A percentile compares a stretch with the other conserved stretches of the same genome.
Conservation (phyloP, 2,113 vertebrate species). For the Chloropsis cyanopogon region DNA sequence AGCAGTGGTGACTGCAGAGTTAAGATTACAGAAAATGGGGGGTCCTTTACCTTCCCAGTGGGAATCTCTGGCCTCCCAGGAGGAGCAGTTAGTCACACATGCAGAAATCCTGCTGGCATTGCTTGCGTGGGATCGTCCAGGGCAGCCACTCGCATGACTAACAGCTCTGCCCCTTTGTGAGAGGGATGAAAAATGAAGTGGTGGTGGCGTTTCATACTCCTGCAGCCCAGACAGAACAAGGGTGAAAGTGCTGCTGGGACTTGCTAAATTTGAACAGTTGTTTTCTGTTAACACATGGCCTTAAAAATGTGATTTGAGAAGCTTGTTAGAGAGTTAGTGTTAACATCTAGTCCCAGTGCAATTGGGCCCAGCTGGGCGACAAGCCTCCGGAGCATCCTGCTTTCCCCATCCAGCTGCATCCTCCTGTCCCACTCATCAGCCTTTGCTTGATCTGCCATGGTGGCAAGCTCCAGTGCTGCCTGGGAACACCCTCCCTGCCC, state of each 20-base stretch:
- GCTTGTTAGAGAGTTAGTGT: constrained; percentile 16
- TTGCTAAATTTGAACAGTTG: constrained; percentile 43
- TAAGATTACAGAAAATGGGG: neutral
- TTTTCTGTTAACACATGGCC: constrained; percentile 38
- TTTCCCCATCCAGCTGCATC: neutral
- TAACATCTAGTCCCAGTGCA: neutral
- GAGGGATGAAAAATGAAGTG: constrained; percentile 7
- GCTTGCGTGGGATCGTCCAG: neutral
- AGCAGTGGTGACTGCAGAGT: neutral
- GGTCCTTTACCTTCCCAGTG: neutral
- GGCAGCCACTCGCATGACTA: neutral
- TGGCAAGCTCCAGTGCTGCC: neutral
- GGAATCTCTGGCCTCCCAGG: neutral
- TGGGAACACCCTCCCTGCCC: neutral
- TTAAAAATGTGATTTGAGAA: constrained; percentile 24
- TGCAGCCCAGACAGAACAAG: neutral
- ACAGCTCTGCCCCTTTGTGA: neutral
- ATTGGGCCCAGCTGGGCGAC: neutral
- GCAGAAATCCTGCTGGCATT: neutral
- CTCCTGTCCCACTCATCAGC: neutral
- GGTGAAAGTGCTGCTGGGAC: constrained; percentile 29
- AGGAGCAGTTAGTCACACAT: neutral
- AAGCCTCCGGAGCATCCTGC: neutral
- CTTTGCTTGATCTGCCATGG: neutral
- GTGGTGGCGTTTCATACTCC: neutral